Evolutionary conservation across 2,113 vertebrate genomes (phyloP), one percentile per base, ranked within the genome.

Genomic region (Xiphias gladius): DNA sequence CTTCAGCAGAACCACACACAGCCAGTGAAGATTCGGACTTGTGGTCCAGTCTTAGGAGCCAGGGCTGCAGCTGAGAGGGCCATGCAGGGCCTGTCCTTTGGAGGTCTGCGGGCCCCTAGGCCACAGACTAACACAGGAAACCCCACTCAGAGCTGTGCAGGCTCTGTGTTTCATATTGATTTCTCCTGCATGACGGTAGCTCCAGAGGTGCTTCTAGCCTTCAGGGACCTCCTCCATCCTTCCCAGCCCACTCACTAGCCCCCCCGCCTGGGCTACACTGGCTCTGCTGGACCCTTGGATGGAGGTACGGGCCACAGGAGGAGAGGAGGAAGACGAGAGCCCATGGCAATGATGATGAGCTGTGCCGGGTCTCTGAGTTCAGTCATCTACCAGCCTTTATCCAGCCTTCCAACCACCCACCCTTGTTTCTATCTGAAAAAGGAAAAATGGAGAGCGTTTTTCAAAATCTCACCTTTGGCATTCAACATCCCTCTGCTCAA

Each of bases 321-420:
- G 83, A 85, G 76, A 93, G 86, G 88, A 89, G 84, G 82, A 93
- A 92, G 91, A 90, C 68, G 28, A 92, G 89, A 90, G 93, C 94
- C 94, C 83, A 28, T 88, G 93, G 94, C 94, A 48, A 93, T 93
- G 94, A 92, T 93, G 93, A 93, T 91, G 89, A 95, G 91, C 92
- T 88, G 90, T 68, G 69, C 83, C 28, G 69, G 86, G 90, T 93
- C 88, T 92, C 88, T 16, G 80, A 86, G 93, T 94, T 95, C 95
- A 95, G 90, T 93, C 93, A 89, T 93, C 91, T 72, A 91, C 73
- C 90, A 92, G 91, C 90, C 89, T 89, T 90, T 86, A 93, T 93
- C 86, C 92, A 86, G 87, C 89, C 88, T 91, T 90, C 90, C 89
- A 92, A 85, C 91, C 93, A 90, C 94, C 93, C 93, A 92, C 93